Evolutionary conservation across 1,140 invertebrate species (phyloP), one percentile per base, ranked within the genome.

Genomic region (Drosophila auraria): DNA sequence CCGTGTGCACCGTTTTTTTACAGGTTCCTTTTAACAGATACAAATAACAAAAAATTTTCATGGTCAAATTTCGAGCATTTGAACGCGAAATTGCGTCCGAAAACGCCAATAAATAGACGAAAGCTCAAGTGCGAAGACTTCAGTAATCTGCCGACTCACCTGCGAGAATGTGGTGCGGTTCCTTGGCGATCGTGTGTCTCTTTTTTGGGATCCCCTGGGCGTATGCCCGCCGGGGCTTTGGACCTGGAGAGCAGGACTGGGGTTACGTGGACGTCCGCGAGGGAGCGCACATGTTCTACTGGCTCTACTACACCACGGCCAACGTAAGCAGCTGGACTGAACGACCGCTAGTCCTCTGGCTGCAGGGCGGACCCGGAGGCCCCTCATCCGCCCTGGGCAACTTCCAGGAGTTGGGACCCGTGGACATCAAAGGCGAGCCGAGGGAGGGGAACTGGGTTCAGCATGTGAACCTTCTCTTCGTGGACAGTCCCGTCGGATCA

Each of bases 401-500:
- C 84, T 97, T 98, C 76, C 94, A 95, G 53, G 96, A 97, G 87
- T 81, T 97, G 5, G 97, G 97, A 14, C 97, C 97, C 2, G 80
- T 96, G 2, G 95, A 97, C 87, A 77, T 94, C 0, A 91, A 96
- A 23, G 93, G 96, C 1, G 94, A 96, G 12, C 92, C 94, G 6
- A 94, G 97, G 72, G 95, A 96, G 66, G 93, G 94, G 58, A 96
- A 96, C 17, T 98, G 97, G 97, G 96, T 97, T 30, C 95, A 95
- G 72, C 93, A 96, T 69, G 95, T 96, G 77, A 98, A 98, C 92
- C 94, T 98, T 1, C 83, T 98, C 2, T 98, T 98, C 92, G 95
- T 98, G 12, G 97, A 98, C 86, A 98, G 97, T 92, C 97, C 97
- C 1, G 97, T 98, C 4, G 97, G 97, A n/a, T 95, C 97, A 4